phyloP scores from a whole-genome alignment of 1,140 invertebrate genomes.

The Gonioctena quinquepunctata region DNA sequence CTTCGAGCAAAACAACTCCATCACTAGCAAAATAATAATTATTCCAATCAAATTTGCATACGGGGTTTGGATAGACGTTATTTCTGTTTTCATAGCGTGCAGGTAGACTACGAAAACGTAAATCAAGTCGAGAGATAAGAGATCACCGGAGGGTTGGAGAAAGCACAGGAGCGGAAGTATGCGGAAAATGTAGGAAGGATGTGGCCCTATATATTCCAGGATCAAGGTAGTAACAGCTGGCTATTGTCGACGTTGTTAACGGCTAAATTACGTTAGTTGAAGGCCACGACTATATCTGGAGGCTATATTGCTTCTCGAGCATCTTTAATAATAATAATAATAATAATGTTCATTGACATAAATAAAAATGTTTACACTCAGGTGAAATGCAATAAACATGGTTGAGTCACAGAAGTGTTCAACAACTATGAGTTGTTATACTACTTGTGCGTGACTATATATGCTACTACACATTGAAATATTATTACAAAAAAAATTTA shows the following conservation, averaged over 20 bases:
- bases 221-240: conserved; percentile 28
- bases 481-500: too few relatives aligned
- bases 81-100: background rate
- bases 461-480: too few relatives aligned
- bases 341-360: too few relatives aligned
- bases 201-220: conserved; percentile 28
- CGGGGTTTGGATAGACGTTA: background rate
- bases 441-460: too few relatives aligned
- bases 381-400: too few relatives aligned
- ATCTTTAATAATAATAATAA: too few relatives aligned
- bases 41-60: background rate
- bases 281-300: too few relatives aligned
- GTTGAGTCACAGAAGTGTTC: too few relatives aligned
- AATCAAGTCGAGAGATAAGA: conserved; percentile 24
- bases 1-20: background rate
- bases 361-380: too few relatives aligned
- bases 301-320: too few relatives aligned
- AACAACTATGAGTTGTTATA: too few relatives aligned
- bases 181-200: conserved; percentile 27
- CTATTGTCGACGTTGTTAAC: conserved; percentile 29
- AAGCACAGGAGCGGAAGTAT: conserved; percentile 17
- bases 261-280: too few relatives aligned
- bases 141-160: conserved; percentile 1
- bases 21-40: background rate
- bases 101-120: conserved; percentile 12